Evolutionary conservation across 1,140 invertebrate genomes (phyloP).

Genomic region (Listronotus bonariensis): DNA sequence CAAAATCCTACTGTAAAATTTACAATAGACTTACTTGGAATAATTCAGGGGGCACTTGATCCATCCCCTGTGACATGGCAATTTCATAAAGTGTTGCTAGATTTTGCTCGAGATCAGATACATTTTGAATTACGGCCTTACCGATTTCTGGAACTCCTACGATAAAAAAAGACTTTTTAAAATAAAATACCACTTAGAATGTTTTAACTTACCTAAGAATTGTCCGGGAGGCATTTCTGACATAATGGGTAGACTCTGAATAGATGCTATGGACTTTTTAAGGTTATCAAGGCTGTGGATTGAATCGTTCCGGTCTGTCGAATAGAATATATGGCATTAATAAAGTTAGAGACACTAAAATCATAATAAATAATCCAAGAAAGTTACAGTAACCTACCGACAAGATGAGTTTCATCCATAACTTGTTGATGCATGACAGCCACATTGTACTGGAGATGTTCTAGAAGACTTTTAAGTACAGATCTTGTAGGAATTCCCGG

Average conservation of each 20-base stretch:
- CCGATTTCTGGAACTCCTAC: slow-evolving; percentile 27
- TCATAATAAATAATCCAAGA: not conserved
- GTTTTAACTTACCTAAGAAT: slow-evolving; percentile 6
- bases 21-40: slow-evolving; percentile 28
- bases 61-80: slow-evolving; percentile 42
- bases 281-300: slow-evolving; percentile 43
- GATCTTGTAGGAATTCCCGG: slow-evolving; percentile 18
- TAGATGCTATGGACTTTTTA: slow-evolving; percentile 43
- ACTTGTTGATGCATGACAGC: slow-evolving; percentile 49
- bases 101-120: slow-evolving; percentile 46
- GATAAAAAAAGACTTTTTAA: slow-evolving; percentile 5
- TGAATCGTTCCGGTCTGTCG: slow-evolving; percentile 22
- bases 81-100: slow-evolving; percentile 45
- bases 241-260: slow-evolving; percentile 47
- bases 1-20: not conserved
- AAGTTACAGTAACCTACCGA: slow-evolving; percentile 6
- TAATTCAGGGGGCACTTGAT: slow-evolving; percentile 41
- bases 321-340: not conserved
- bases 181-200: too few relatives aligned
- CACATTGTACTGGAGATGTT: slow-evolving; percentile 49
- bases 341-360: not conserved
- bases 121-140: slow-evolving; percentile 38
- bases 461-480: slow-evolving; percentile 36
- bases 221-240: slow-evolving; percentile 27
- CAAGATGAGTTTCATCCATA: slow-evolving; percentile 44